Conservation (phyloP, 2,113 vertebrate genomes). For the Ardeotis arabs region DNA sequence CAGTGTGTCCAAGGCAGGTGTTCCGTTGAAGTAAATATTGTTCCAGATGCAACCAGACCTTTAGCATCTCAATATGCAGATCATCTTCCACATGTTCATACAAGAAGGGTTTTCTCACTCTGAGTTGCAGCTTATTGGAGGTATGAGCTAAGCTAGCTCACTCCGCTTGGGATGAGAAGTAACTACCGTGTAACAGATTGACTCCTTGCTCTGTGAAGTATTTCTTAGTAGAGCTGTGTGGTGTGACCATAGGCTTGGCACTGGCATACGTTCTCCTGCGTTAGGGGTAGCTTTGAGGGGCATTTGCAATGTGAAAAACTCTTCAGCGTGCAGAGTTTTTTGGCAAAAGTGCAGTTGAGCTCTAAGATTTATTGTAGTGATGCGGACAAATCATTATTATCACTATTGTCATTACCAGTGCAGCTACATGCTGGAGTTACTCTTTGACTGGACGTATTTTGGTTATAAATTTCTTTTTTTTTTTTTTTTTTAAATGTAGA, state of each 20-base stretch:
- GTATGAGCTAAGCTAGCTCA: background rate
- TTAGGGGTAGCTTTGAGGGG: background rate
- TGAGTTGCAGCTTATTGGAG: background rate
- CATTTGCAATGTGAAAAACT: background rate
- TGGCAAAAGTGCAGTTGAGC: background rate
- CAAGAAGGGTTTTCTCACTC: background rate
- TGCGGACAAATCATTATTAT: background rate
- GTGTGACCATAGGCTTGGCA: background rate
- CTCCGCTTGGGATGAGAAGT: background rate
- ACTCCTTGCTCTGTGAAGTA: background rate
- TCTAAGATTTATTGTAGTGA: background rate
- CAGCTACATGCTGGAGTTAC: background rate
- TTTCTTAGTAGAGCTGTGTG: background rate
- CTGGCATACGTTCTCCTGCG: rapidly evolving
- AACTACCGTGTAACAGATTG: too few species aligned
- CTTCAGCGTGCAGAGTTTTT: background rate
- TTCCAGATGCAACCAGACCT: background rate
- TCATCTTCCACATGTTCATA: background rate
- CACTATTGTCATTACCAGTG: background rate
- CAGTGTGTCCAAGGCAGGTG: background rate
- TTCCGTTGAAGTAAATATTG: background rate
- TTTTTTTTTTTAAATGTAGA: background rate
- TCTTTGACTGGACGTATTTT: background rate
- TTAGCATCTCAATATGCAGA: background rate
- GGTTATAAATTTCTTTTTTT: rapidly evolving